A percentile compares a stretch with the other conserved stretches of the same genome.
Conservation (phyloP, 2,113 vertebrate species). For the Pedetes capensis region DNA sequence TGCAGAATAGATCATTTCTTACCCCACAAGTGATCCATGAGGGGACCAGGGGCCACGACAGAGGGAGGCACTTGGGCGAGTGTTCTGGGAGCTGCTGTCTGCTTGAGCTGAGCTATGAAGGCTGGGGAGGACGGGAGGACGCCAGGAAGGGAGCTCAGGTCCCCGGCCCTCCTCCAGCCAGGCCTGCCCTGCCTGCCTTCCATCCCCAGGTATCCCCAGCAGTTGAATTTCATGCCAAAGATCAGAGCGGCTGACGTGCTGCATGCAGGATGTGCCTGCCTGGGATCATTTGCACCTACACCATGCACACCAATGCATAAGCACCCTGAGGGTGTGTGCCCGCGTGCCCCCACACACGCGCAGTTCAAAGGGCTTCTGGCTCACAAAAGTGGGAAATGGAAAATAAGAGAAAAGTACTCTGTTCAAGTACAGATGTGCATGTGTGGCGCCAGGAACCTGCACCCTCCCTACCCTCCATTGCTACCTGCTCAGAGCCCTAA, state of each 20-base stretch:
- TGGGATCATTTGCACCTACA: not conserved
- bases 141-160: fast-evolving
- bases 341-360: fast-evolving
- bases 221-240: fast-evolving
- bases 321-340: fast-evolving
- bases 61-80: not conserved
- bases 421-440: fast-evolving
- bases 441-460: fast-evolving
- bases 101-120: not conserved
- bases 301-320: fast-evolving
- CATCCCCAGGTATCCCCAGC: too few species aligned
- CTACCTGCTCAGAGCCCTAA: not conserved
- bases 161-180: not conserved
- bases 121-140: fast-evolving
- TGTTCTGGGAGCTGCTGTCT: too few species aligned
- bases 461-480: not conserved
- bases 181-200: not conserved
- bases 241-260: fast-evolving
- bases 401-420: not conserved
- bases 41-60: too few species aligned
- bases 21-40: too few species aligned
- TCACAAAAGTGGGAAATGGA: not conserved
- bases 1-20: too few species aligned
- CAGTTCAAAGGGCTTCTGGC: not conserved
- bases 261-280: fast-evolving